Conservation (phyloP, 2,113 vertebrate genomes). For the Rattus norvegicus region GRCr8 NC_086037.1:1215501-1216000, state of each 20-base stretch:
- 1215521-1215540: neutral
- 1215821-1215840: neutral
- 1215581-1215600: neutral
- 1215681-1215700: neutral
- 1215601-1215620: neutral
- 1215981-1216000: neutral
- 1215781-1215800: neutral
- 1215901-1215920: neutral
- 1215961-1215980: neutral
- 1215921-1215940: neutral
- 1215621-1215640: too few relatives aligned
- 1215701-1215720: neutral
- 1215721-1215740: neutral
- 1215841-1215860: neutral
- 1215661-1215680: neutral
- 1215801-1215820: neutral
- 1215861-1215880: neutral
- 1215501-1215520: fast-evolving
- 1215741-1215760: neutral
- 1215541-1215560: neutral
- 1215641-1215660: neutral
- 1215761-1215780: neutral
- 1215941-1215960: neutral
- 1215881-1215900: neutral
- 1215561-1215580: neutral